These are phyloP conservation scores for Pachypanchax playfairii DNA, from an alignment of 2,113 vertebrate genomes.

Conservation along the genomic window DNA sequence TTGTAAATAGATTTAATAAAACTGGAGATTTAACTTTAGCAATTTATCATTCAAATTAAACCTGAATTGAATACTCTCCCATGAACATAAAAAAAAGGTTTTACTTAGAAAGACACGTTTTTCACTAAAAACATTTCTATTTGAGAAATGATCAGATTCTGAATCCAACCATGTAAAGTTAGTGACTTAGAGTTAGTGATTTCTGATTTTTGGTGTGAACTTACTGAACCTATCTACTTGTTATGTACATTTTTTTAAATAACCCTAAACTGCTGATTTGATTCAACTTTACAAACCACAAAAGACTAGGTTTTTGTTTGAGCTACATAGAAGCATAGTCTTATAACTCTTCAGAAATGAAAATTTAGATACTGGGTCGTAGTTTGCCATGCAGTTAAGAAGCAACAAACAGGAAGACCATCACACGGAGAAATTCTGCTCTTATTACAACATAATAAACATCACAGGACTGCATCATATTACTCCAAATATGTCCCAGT, in stretches of 20 bases:
- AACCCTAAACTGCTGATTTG: background rate
- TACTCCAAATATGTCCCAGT: background rate
- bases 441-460: constrained; percentile 6
- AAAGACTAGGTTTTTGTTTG: background rate
- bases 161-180: too few relatives aligned
- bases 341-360: too few relatives aligned
- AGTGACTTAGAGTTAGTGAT: too few relatives aligned
- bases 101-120: too few relatives aligned
- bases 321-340: too few relatives aligned
- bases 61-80: too few relatives aligned
- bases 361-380: too few relatives aligned
- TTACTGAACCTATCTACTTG: background rate
- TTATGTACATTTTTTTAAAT: background rate
- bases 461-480: constrained; percentile 33
- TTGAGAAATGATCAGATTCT: too few relatives aligned
- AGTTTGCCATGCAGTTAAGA: background rate
- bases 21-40: too few relatives aligned
- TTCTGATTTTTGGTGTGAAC: background rate
- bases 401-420: background rate
- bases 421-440: background rate
- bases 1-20: background rate
- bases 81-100: too few relatives aligned
- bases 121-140: too few relatives aligned
- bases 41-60: too few relatives aligned
- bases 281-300: background rate